Evolutionary conservation across 2,888 invertebrate species (phyloP), one percentile per base, ranked within the genome.

Genomic region (Luffia ferchaultella): DNA sequence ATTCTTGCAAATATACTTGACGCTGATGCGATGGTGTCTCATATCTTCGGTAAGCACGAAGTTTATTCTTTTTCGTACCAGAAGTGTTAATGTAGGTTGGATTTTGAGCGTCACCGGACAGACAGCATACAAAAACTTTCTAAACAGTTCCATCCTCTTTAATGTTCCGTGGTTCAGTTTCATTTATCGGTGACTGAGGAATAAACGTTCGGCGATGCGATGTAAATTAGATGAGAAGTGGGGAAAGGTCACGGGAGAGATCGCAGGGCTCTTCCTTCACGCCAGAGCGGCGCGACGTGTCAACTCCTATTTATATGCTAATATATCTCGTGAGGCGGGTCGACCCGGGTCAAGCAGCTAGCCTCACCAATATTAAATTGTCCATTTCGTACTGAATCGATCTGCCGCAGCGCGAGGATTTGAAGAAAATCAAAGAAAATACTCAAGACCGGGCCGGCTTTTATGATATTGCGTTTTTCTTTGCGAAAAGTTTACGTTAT

Each of bases 291-390:
- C 5, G 12, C 5, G 30, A 30, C 3, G 30, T 30, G n/a, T n/a
- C n/a, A n/a, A n/a, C n/a, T 58, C 59, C 67, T 60, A 68, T 68
- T 65, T 68, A 66, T 68, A 68, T 67, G 68, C 61, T 68, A 68
- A 67, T 68, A 43, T 59, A 58, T 56, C 48, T 49, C 56, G 51
- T 53, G 54, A 54, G 51, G 52, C 46, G 20, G 45, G 52, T 18
- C 51, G 12, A 12, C 12, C 30, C 30, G 30, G 30, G 3, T 30
- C 30, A 12, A 7, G 30, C 3, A 12, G 30, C 30, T 30, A 30
- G 30, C 30, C 5, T 30, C 12, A 30, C 30, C 5, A 12, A 30
- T 30, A 30, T 30, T 30, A 30, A 30, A 30, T 3, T 30, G 30
- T 30, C 30, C 30, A 12, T 30, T 30, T 30, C 30, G 3, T 12